Evolutionary conservation across 2,888 invertebrate genomes (phyloP).

Genomic region (Zeuzera pyrina): DNA sequence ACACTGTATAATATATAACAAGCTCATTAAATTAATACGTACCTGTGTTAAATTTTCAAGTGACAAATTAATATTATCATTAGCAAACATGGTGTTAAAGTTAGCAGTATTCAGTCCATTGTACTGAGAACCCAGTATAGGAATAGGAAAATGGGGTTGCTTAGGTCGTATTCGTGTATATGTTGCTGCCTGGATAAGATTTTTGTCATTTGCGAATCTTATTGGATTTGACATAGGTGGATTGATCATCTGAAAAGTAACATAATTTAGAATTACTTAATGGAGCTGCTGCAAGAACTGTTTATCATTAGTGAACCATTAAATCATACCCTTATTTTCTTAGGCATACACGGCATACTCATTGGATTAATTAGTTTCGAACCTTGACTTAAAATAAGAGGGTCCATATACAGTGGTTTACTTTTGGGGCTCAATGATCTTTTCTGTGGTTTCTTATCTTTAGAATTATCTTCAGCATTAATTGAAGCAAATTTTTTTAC

Average conservation of each 20-base stretch:
- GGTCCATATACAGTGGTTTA: constrained; percentile 35
- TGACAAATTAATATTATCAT: constrained; percentile 61
- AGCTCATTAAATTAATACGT: constrained; percentile 13
- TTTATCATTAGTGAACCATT: no score
- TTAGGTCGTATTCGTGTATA: constrained; percentile 32
- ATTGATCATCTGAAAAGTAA: constrained; percentile 22
- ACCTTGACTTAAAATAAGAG: constrained; percentile 29
- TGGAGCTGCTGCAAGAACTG: no score
- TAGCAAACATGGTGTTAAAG: constrained; percentile 21
- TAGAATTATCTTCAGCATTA: constrained; percentile 30
- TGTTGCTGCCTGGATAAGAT: constrained; percentile 17
- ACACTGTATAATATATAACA: no score
- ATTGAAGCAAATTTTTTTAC: constrained; percentile 65
- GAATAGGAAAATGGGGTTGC: constrained; percentile 24
- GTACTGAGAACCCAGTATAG: constrained; percentile 22
- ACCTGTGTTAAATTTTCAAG: constrained; percentile 65
- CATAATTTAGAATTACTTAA: no score
- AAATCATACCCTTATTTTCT: no score
- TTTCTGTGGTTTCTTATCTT: constrained; percentile 44
- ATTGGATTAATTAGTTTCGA: constrained; percentile 24
- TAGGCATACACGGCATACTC: no score
- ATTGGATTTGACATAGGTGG: constrained; percentile 26
- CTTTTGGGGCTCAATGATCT: constrained; percentile 45
- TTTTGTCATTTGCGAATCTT: constrained; percentile 30
- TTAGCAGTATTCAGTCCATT: constrained; percentile 39